These are phyloP conservation scores for Microtus pennsylvanicus DNA, from an alignment of 2,113 vertebrate genomes.

Conservation along the genomic window DNA sequence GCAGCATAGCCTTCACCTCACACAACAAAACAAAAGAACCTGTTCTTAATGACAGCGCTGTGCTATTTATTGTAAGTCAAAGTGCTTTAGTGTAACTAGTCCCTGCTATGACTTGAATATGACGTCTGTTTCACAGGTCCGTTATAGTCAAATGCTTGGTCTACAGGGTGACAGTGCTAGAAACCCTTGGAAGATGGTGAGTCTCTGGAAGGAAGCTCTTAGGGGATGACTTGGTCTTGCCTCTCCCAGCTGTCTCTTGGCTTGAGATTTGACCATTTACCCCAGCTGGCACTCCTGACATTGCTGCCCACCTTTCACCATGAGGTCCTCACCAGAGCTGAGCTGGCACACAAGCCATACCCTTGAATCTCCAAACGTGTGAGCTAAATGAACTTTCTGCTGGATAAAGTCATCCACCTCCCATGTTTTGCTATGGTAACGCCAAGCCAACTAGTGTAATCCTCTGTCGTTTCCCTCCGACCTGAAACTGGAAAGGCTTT, in stretches of 20 bases:
- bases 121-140: neutral
- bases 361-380: neutral
- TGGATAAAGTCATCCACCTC: neutral
- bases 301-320: neutral
- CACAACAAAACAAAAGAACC: neutral
- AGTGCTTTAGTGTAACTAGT: neutral
- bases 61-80: neutral
- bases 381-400: neutral
- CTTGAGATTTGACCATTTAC: neutral
- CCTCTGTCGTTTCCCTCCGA: neutral
- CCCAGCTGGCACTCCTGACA: no score
- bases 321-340: neutral
- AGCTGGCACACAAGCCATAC: neutral
- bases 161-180: neutral
- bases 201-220: neutral
- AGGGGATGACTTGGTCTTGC: no score
- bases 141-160: neutral
- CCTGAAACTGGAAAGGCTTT: conserved; percentile 20
- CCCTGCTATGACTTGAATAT: neutral
- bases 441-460: neutral
- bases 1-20: neutral
- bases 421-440: neutral
- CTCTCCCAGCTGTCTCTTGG: neutral
- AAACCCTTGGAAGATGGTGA: neutral
- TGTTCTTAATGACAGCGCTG: neutral